Conservation (phyloP, 2,888 invertebrate species). For the Meteorus cinctellus region DNA sequence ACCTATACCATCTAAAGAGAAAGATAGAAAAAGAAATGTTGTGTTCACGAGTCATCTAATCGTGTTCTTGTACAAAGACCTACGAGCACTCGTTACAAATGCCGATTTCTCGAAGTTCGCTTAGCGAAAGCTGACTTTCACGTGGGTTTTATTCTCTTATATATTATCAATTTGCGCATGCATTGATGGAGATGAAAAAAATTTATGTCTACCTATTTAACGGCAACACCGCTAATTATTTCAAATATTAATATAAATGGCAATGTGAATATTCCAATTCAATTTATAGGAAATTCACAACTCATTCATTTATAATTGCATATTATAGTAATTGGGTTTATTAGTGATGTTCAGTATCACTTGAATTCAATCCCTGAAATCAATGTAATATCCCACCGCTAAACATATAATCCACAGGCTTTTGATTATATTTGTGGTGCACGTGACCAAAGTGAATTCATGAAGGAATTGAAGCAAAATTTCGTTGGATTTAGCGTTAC, state of each 20-base stretch:
- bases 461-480: too few species aligned
- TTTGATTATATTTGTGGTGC: too few species aligned
- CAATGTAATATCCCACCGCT: too few species aligned
- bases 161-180: background rate
- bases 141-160: conserved; percentile 31
- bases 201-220: background rate
- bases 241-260: background rate
- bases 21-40: background rate
- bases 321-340: too few species aligned
- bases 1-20: conserved; percentile 5
- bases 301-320: background rate
- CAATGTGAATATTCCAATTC: conserved; percentile 1
- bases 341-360: too few species aligned
- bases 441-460: too few species aligned
- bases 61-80: background rate
- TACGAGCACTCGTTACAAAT: conserved; percentile 37
- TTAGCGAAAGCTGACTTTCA: conserved; percentile 45
- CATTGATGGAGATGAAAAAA: background rate
- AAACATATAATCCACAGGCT: too few species aligned
- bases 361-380: too few species aligned
- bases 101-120: conserved; percentile 34
- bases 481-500: too few species aligned
- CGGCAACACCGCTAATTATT: background rate
- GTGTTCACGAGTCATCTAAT: conserved; percentile 24
- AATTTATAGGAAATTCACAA: background rate